Percentiles rank a stretch among this genome's conserved stretches.
Evolutionary conservation across 2,113 vertebrate species (phyloP).

Genomic region (Peromyscus maniculatus): DNA sequence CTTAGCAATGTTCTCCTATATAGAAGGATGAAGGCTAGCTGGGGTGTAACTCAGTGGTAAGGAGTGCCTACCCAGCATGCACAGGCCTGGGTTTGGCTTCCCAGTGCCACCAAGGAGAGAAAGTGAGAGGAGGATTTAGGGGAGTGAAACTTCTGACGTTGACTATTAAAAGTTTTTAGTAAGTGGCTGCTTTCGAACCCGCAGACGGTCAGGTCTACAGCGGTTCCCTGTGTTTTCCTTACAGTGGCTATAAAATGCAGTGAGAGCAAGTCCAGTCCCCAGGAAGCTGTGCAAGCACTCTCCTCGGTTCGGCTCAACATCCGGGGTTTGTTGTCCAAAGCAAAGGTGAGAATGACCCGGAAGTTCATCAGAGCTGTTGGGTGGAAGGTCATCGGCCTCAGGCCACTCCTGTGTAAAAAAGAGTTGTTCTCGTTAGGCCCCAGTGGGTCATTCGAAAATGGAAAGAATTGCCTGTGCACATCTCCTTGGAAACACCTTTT

Average conservation of each 20-base stretch:
- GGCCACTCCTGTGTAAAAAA: background rate
- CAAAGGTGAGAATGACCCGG: slow-evolving; percentile 91
- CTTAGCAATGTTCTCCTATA: background rate
- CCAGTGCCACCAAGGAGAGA: background rate
- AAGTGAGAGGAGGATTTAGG: background rate
- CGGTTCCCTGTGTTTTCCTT: slow-evolving; percentile 59
- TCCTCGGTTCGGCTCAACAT: slow-evolving; percentile 96
- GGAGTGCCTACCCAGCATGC: background rate
- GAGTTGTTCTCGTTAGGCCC: background rate
- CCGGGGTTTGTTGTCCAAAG: slow-evolving; percentile 92
- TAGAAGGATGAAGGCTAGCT: background rate
- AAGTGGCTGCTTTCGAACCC: background rate
- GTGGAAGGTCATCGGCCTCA: background rate
- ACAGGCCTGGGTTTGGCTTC: background rate
- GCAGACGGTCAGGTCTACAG: background rate
- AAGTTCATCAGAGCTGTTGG: slow-evolving; percentile 19
- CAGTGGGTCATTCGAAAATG: background rate
- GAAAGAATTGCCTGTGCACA: background rate
- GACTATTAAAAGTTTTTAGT: background rate
- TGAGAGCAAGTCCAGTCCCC: slow-evolving; percentile 88
- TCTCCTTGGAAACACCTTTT: background rate
- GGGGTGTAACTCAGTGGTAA: background rate
- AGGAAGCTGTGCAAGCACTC: slow-evolving; percentile 93
- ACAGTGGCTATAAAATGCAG: slow-evolving; percentile 94
- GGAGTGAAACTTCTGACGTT: background rate